Percentiles rank a stretch among this genome's conserved stretches.
Conservation (phyloP, 64 coral and sea anemone species). For the Actinia equina region DNA sequence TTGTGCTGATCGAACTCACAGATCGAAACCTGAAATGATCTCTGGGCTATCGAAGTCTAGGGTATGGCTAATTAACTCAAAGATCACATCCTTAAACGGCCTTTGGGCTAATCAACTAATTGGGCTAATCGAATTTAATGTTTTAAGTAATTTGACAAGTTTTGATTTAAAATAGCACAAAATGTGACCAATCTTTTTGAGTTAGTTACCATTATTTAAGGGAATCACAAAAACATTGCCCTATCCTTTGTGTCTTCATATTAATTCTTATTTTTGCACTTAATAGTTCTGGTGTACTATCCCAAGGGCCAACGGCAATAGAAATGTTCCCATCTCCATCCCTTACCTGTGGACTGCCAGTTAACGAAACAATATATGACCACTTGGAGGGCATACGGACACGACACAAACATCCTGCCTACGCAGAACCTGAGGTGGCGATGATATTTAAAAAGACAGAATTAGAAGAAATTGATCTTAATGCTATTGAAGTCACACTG, state of each 20-base stretch:
- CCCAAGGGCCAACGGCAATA: slow-evolving; percentile 74
- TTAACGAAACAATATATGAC: slow-evolving; percentile 94
- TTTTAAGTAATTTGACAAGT: too few species aligned
- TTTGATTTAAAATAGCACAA: too few species aligned
- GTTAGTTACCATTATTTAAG: too few species aligned
- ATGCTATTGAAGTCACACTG: slow-evolving; percentile 82
- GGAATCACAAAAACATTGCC: too few species aligned
- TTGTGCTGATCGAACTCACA: too few species aligned
- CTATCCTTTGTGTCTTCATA: not conserved
- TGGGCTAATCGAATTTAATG: too few species aligned
- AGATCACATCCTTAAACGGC: too few species aligned
- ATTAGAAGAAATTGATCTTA: slow-evolving; percentile 82
- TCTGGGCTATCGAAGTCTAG: too few species aligned
- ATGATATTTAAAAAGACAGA: slow-evolving; percentile 98
- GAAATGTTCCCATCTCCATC: slow-evolving; percentile 79
- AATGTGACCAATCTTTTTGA: too few species aligned
- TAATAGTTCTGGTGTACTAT: slow-evolving; percentile 23
- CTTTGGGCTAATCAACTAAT: too few species aligned
- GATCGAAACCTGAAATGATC: too few species aligned
- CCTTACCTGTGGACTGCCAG: slow-evolving; percentile 79
- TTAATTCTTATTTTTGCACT: not conserved
- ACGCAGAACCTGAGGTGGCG: slow-evolving; percentile 90
- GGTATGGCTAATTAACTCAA: too few species aligned
- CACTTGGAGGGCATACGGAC: slow-evolving; percentile 78
- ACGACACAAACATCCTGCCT: slow-evolving; percentile 66